Conservation (phyloP, 1,140 invertebrate genomes). For the Melanaphis sacchari region DNA sequence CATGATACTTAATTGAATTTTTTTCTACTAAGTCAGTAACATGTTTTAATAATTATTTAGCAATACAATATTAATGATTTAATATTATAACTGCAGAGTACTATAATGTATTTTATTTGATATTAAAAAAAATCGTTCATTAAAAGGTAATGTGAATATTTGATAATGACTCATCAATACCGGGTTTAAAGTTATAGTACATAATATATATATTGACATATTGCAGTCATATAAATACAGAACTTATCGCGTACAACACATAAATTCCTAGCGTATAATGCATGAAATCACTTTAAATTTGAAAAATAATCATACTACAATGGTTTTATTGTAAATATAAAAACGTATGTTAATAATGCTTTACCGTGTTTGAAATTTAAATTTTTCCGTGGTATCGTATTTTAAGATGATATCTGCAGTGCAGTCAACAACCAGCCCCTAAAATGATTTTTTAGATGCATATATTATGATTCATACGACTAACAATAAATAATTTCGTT, state of each 20-base stretch:
- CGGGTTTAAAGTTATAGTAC: no score
- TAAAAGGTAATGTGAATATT: no score
- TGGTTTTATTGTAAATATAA: not conserved
- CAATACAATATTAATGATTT: no score
- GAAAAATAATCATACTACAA: not conserved
- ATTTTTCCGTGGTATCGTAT: not conserved
- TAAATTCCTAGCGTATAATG: not conserved
- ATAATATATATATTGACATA: no score
- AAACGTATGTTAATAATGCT: not conserved
- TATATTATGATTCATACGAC: not conserved
- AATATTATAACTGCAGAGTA: no score
- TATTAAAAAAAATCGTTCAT: no score
- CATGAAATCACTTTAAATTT: not conserved
- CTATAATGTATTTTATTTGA: no score
- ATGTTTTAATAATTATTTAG: no score
- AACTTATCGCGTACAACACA: not conserved
- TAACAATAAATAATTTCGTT: not conserved
- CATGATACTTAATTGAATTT: no score
- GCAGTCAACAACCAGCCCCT: not conserved
- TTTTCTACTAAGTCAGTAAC: no score
- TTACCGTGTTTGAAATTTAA: not conserved
- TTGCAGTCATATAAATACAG: not conserved
- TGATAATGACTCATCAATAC: no score
- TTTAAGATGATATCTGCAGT: not conserved
- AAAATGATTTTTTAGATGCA: not conserved